phyloP scores from a whole-genome alignment of 53 echinoderm and acorn worm species.

The Astropecten irregularis region DNA sequence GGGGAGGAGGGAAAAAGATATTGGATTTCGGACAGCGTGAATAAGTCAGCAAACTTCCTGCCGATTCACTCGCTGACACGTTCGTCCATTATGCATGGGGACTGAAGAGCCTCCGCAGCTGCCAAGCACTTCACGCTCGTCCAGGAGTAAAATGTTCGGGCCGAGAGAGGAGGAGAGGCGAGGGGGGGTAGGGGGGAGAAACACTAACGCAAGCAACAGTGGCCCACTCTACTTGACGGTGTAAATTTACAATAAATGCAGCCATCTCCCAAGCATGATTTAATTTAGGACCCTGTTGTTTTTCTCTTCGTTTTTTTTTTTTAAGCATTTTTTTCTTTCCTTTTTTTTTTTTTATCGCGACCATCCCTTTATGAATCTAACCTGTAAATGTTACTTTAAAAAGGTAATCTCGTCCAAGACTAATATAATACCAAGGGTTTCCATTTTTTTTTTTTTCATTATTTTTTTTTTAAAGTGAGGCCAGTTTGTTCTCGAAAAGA shows the following conservation, averaged over 20 bases:
- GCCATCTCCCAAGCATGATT: conserved; percentile 32
- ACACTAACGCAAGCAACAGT: conserved; percentile 10
- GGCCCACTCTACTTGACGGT: conserved; percentile 18
- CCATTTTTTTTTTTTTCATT: too few relatives aligned
- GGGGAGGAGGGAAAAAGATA: conserved; percentile 9
- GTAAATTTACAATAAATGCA: conserved; percentile 49
- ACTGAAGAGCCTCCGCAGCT: conserved; percentile 41
- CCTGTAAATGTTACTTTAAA: too few relatives aligned
- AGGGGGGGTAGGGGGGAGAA: not conserved
- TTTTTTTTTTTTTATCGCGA: not conserved
- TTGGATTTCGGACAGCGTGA: conserved; percentile 60
- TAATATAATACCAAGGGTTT: too few relatives aligned
- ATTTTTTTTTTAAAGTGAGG: too few relatives aligned
- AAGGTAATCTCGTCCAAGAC: too few relatives aligned
- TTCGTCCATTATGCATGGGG: conserved; percentile 56
- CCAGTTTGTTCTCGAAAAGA: too few relatives aligned
- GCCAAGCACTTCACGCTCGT: conserved; percentile 9
- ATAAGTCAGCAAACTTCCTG: conserved; percentile 62
- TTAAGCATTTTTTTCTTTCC: not conserved
- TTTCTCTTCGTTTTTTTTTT: not conserved
- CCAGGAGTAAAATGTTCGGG: not conserved
- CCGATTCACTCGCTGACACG: conserved; percentile 54
- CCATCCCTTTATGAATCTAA: not conserved
- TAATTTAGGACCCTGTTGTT: too few relatives aligned
- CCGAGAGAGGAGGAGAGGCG: not conserved